Conservation (phyloP, 2,113 vertebrate genomes). For the Shinisaurus crocodilurus region DNA sequence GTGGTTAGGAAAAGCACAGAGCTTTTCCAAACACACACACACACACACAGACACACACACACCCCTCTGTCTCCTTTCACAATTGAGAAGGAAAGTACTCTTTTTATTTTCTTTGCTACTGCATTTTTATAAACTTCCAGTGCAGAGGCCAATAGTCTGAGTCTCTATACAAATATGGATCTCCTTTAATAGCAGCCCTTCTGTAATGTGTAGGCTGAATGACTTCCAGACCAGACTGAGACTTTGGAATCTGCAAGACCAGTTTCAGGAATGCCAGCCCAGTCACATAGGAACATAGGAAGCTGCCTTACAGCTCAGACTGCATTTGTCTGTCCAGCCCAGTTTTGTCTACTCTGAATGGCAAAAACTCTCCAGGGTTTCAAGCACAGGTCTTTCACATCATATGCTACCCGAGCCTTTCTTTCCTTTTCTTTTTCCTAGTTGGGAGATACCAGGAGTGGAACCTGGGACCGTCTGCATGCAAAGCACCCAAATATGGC, state of each 20-base stretch:
- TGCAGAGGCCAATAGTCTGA: background rate
- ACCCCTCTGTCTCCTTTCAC: background rate
- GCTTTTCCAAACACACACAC: background rate
- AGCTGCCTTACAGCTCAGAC: background rate
- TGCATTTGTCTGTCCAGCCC: too few relatives aligned
- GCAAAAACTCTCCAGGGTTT: too few relatives aligned
- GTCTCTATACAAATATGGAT: slow-evolving; percentile 1
- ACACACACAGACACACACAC: background rate
- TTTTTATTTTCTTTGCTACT: background rate
- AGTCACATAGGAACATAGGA: background rate
- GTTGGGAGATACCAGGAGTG: too few relatives aligned
- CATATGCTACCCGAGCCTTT: too few relatives aligned
- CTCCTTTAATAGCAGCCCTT: background rate
- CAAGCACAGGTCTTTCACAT: too few relatives aligned
- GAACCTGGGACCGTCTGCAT: too few relatives aligned
- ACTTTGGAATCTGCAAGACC: too few relatives aligned
- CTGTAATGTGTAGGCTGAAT: background rate
- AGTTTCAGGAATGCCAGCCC: background rate
- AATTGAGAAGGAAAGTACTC: background rate
- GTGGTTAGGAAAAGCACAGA: background rate
- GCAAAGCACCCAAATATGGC: too few relatives aligned
- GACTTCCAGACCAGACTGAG: too few relatives aligned
- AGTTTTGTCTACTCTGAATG: too few relatives aligned
- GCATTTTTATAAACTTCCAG: background rate
- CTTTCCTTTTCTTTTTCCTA: too few relatives aligned